phyloP scores from a whole-genome alignment of 1,140 invertebrate species.

The Himalopsyche phryganea region DNA sequence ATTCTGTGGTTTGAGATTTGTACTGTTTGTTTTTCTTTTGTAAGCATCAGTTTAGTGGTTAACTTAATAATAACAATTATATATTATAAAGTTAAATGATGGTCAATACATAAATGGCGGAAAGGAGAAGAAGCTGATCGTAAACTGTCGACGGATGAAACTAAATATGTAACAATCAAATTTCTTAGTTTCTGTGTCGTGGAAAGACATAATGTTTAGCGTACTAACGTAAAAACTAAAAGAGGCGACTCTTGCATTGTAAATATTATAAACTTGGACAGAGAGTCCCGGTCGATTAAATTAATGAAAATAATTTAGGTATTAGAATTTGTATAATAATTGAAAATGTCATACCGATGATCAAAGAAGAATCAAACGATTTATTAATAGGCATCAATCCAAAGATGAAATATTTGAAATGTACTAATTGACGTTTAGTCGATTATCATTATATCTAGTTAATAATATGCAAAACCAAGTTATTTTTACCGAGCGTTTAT shows the following conservation, averaged over 20 bases:
- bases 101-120: conserved; percentile 7
- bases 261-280: background rate
- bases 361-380: conserved; percentile 17
- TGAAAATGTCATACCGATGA: background rate
- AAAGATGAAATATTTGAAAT: conserved; percentile 7
- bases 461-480: too few species aligned
- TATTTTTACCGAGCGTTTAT: background rate
- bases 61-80: conserved; percentile 15
- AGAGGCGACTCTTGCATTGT: background rate
- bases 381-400: conserved; percentile 14
- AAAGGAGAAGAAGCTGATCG: background rate
- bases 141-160: conserved; percentile 6
- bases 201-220: too few species aligned
- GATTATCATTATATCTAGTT: too few species aligned
- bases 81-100: conserved; percentile 14
- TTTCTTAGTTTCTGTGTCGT: background rate
- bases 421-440: too few species aligned
- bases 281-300: background rate
- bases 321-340: conserved; percentile 29
- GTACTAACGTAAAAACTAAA: too few species aligned
- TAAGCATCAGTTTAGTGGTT: conserved; percentile 14
- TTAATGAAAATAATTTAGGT: conserved; percentile 8
- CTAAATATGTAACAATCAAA: background rate
- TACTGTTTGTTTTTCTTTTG: conserved; percentile 26
- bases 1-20: conserved; percentile 35